Evolutionary conservation across 2,888 invertebrate genomes (phyloP).

Genomic region (Andrena flavipes): DNA sequence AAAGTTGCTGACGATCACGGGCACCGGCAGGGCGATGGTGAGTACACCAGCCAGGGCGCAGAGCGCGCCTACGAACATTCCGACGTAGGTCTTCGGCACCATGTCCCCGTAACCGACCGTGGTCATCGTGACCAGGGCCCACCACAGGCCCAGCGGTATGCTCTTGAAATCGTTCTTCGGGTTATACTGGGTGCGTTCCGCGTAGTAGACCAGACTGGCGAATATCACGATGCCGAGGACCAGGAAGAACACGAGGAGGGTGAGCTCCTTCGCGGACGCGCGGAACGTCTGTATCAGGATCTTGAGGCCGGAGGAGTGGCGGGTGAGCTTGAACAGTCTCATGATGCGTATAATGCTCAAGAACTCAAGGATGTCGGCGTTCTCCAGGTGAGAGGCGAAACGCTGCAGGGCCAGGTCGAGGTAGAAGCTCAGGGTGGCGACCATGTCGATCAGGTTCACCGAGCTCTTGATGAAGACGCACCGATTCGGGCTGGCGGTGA

Average conservation of each 20-base stretch:
- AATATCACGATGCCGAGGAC: slow-evolving; percentile 98
- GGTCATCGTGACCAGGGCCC: slow-evolving; percentile 99
- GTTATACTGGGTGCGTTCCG: slow-evolving; percentile 97
- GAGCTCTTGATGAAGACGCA: slow-evolving; percentile 97
- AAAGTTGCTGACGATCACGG: slow-evolving; percentile 99
- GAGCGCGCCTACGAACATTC: slow-evolving; percentile 99
- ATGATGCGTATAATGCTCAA: slow-evolving; percentile 99
- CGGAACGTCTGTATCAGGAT: slow-evolving; percentile 99
- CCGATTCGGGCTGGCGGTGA: slow-evolving; percentile 97
- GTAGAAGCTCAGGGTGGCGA: slow-evolving; percentile 99
- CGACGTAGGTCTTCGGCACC: slow-evolving; percentile 99
- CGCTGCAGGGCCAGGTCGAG: slow-evolving; percentile 95
- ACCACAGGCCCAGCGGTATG: slow-evolving; percentile 99
- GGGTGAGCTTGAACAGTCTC: slow-evolving; percentile 98
- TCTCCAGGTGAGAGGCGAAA: slow-evolving; percentile 96
- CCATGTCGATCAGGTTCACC: slow-evolving; percentile 99
- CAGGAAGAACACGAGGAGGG: slow-evolving; percentile 98
- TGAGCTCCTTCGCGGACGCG: slow-evolving; percentile 98
- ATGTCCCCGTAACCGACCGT: slow-evolving; percentile 99
- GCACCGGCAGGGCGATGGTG: slow-evolving; percentile 99
- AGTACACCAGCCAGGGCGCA: slow-evolving; percentile 99
- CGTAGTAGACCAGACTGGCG: slow-evolving; percentile 99
- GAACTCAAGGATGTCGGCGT: slow-evolving; percentile 98
- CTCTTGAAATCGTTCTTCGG: slow-evolving; percentile 99
- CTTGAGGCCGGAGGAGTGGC: slow-evolving; percentile 98